Percentiles rank a stretch among this genome's conserved stretches.
Conservation (phyloP, 2,888 invertebrate genomes). For the Athalia rosae region DNA sequence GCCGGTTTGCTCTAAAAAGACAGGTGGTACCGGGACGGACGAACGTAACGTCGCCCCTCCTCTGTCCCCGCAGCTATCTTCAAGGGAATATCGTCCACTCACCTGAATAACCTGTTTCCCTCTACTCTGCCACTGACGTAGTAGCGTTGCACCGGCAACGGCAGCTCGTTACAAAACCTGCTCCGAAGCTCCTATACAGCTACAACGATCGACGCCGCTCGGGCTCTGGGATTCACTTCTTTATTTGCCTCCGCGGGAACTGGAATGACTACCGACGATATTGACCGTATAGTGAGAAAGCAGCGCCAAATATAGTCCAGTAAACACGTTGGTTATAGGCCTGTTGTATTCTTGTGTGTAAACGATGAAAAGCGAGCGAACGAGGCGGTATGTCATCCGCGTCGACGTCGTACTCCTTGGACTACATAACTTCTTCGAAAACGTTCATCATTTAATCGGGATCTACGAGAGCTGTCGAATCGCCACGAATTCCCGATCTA, state of each 20-base stretch:
- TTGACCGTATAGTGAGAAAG: not conserved
- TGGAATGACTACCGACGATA: not conserved
- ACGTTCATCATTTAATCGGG: not conserved
- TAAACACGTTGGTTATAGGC: no score
- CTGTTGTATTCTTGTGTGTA: not conserved
- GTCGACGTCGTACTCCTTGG: conserved; percentile 17
- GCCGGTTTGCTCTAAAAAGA: conserved; percentile 44
- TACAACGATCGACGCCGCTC: no score
- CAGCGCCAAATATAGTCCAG: not conserved
- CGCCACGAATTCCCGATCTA: not conserved
- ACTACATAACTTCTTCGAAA: conserved; percentile 29
- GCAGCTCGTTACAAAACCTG: conserved; percentile 45
- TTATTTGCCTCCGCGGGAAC: not conserved
- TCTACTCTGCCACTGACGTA: not conserved
- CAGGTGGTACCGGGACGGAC: conserved; percentile 40
- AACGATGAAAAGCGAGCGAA: not conserved
- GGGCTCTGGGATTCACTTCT: not conserved
- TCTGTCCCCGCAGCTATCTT: not conserved
- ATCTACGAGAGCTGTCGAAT: not conserved
- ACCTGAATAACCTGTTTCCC: conserved; percentile 48
- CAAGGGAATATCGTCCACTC: conserved; percentile 34
- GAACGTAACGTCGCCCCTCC: not conserved
- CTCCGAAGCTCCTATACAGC: not conserved
- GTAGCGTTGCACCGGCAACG: no score
- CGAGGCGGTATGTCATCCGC: not conserved